A percentile compares a stretch with the other conserved stretches of the same genome.
Evolutionary conservation across 2,888 invertebrate genomes (phyloP).

Genomic region (Endotricha flammealis): DNA sequence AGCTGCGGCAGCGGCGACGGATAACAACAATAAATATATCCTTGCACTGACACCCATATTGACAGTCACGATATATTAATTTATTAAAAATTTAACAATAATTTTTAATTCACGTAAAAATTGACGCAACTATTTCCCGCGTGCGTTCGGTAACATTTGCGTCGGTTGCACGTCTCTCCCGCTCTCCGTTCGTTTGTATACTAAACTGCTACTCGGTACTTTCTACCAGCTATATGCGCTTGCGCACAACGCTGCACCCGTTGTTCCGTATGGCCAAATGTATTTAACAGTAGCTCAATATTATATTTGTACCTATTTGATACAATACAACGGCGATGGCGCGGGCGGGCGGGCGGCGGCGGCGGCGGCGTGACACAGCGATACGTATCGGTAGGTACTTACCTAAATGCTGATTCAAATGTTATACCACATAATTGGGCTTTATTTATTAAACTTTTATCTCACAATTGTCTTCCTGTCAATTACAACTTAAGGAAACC

Average conservation of each 20-base stretch:
- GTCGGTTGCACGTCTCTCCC: slow-evolving; percentile 49
- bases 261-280: slow-evolving; percentile 17
- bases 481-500: no score
- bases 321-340: no score
- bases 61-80: slow-evolving; percentile 32
- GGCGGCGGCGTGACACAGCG: no score
- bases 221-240: slow-evolving; percentile 69
- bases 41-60: slow-evolving; percentile 70
- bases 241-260: slow-evolving; percentile 45
- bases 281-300: not conserved
- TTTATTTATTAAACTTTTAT: no score
- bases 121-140: slow-evolving; percentile 73
- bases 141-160: slow-evolving; percentile 68
- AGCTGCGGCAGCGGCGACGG: slow-evolving; percentile 56
- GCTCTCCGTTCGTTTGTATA: slow-evolving; percentile 51
- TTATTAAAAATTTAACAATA: slow-evolving; percentile 16
- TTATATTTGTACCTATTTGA: no score
- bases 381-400: no score
- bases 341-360: no score
- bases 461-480: no score
- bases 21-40: slow-evolving; percentile 55
- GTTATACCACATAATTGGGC: no score
- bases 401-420: no score
- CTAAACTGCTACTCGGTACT: slow-evolving; percentile 59
- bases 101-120: slow-evolving; percentile 33